Base-by-base conservation (phyloP, 2,113 vertebrate genomes). In the Lophius piscatorius region DNA sequence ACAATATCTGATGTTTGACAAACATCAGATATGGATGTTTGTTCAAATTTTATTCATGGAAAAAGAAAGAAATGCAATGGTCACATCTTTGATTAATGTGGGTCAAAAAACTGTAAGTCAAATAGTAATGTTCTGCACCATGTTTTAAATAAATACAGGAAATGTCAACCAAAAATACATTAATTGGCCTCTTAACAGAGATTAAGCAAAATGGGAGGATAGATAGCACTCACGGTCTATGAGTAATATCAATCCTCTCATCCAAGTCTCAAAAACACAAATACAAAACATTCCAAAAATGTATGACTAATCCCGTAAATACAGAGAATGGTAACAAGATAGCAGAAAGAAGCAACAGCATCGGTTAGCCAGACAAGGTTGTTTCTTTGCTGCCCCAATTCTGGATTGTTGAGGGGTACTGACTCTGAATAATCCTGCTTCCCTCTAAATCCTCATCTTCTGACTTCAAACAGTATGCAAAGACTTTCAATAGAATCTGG, bases 351-450 rank as follows among this genome's bases (percentile, higher is more conserved):
- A 8, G 26, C 26, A 8, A 8, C 40, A 54, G 72, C 60, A 22
- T 29, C 31, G 56, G 70, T 46, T 35, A 33, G 54, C 57, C 47
- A n/a, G 42, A 64, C 61, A 44, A 46, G 36, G 57, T 59, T 62
- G 63, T 67, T 70, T 76, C 67, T 74, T 63, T 54, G 63, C 66
- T 31, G 73, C 54, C 61, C 60, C 51, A 84, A 74, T 17, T 70
- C 61, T 69, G 65, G 57, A 81, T 84, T 81, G 79, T 85, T 69
- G 75, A 68, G 50, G 77, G 63, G 83, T 79, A 84, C 80, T 87
- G 85, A 90, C 82, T 86, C 80, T 67, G 75, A 87, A 84, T 88
- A 87, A 89, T 87, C 88, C 86, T 39, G 64, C 84, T 70, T 84
- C 78, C 73, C 78, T 63, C 78, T 74, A 87, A 89, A 87, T 84